Evolutionary conservation across 2,113 vertebrate species (phyloP), one percentile per base, ranked within the genome.

Genomic region (Pollimyrus isidori): DNA sequence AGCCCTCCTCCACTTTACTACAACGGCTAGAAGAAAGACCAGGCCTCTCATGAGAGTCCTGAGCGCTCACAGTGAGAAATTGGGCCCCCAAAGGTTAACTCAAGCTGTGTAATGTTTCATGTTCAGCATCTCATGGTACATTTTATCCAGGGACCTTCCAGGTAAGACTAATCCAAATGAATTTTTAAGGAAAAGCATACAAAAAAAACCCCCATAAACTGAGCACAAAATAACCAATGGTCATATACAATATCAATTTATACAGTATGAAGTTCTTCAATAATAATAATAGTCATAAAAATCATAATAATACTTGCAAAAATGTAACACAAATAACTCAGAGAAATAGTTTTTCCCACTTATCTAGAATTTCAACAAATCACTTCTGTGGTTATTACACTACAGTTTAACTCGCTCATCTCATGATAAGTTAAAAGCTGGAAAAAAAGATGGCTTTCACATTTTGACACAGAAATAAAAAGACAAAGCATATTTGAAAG

Each of bases 391-490:
- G 42, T 46, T 45, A 23, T 84, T 48, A 15, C 9, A 21, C 5
- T 23, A 46, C 13, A n/a, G 45, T 48, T 84, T 46, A 48, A 84
- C 45, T 48, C 3, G 0, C 45, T 23, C 39, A 13, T 84, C n/a
- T 84, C 39, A 13, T 23, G 45, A 84, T 23, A 84, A 48, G 45
- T 46, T 84, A 7, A 84, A 84, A 13, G 45, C 39, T 84, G 82
- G 39, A 13, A 84, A 80, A 80, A 42, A 86, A 39, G 17, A 45
- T 82, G 49, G 9, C 30, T 45, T 56, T 56, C 42, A n/a, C n/a
- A 53, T 90, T 53, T 82, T 80, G 26, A 53, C 48, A 53, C 42
- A 90, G 50, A 89, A 91, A 87, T 87, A 69, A 26, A 56, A 52
- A 84, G 69, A 90, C 50, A 45, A 7, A 35, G 83, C 58, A 87